A percentile compares a stretch with the other conserved stretches of the same genome.
phyloP scores from a whole-genome alignment of 2,113 vertebrate genomes.

The Agapornis roseicollis region DNA sequence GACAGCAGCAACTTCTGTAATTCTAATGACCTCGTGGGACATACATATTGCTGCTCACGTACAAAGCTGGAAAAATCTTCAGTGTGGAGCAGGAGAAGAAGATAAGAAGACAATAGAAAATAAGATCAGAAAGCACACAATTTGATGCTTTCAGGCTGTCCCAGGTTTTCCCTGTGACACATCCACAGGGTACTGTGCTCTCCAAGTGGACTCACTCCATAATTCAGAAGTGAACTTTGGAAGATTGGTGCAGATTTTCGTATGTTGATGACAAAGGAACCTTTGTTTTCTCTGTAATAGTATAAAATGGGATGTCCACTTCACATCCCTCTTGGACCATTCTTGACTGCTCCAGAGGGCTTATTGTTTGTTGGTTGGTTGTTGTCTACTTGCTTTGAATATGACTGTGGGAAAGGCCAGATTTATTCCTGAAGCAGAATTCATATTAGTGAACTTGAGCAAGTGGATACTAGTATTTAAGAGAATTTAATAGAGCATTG shows the following conservation, averaged over 20 bases:
- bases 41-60: not conserved
- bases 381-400: not conserved
- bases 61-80: not conserved
- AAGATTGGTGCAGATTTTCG: not conserved
- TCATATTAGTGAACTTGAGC: not conserved
- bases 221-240: not conserved
- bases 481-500: not conserved
- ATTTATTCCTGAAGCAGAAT: not conserved
- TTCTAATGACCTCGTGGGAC: not conserved
- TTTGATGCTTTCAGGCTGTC: not conserved
- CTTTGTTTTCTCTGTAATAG: not conserved
- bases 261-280: not conserved
- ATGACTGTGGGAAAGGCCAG: not conserved
- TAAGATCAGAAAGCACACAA: not conserved
- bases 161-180: not conserved
- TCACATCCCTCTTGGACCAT: not conserved
- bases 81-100: not conserved
- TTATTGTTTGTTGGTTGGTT: not conserved
- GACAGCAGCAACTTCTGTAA: not conserved
- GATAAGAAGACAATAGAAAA: not conserved
- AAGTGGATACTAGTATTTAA: not conserved
- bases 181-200: not conserved
- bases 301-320: not conserved
- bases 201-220: not conserved
- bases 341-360: not conserved